Evolutionary conservation across 2,797 vertebrate genomes (phyloP).

Genomic region (Helicolenus hilgendorfi): DNA sequence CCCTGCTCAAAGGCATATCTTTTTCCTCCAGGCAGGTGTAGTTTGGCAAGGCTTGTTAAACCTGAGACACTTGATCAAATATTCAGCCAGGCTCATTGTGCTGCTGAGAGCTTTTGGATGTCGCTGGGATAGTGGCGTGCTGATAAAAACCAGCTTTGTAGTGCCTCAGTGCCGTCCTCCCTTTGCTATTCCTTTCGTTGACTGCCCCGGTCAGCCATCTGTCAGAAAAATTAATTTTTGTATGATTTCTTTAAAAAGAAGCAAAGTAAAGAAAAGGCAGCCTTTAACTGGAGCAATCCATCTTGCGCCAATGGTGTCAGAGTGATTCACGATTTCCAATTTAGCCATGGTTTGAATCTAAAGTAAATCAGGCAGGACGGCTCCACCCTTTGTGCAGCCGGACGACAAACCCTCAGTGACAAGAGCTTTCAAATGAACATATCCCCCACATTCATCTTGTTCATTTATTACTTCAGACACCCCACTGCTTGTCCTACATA

Average conservation of each 20-base stretch:
- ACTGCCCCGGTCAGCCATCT: slow-evolving; percentile 73
- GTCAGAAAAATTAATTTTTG: slow-evolving; percentile 84
- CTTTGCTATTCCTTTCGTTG: slow-evolving; percentile 77
- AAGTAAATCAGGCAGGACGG: slow-evolving; percentile 88
- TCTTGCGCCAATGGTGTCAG: slow-evolving; percentile 87
- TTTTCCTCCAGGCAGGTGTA: slow-evolving; percentile 80
- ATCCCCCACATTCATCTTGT: slow-evolving; percentile 87
- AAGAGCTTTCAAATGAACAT: slow-evolving; percentile 82
- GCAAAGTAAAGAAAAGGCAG: slow-evolving; percentile 85
- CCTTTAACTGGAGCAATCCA: slow-evolving; percentile 90
- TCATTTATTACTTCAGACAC: slow-evolving; percentile 77
- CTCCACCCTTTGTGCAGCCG: slow-evolving; percentile 79
- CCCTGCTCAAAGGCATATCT: slow-evolving; percentile 80
- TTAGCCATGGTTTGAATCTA: slow-evolving; percentile 89
- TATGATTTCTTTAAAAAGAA: slow-evolving; percentile 82
- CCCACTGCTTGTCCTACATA: slow-evolving; percentile 74
- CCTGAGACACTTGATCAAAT: slow-evolving; percentile 86
- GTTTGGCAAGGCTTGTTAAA: slow-evolving; percentile 85
- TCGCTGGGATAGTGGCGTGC: slow-evolving; percentile 44
- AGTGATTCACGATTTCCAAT: slow-evolving; percentile 94
- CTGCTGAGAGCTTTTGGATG: slow-evolving; percentile 77
- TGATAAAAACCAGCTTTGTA: slow-evolving; percentile 80
- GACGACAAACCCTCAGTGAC: slow-evolving; percentile 79
- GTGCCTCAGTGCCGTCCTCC: slow-evolving; percentile 55
- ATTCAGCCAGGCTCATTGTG: slow-evolving; percentile 82